Percentiles rank a stretch among this genome's conserved stretches.
These are phyloP conservation scores for Orthosia gothica DNA, from an alignment of 2,888 invertebrate species.

Conservation along the genomic window DNA sequence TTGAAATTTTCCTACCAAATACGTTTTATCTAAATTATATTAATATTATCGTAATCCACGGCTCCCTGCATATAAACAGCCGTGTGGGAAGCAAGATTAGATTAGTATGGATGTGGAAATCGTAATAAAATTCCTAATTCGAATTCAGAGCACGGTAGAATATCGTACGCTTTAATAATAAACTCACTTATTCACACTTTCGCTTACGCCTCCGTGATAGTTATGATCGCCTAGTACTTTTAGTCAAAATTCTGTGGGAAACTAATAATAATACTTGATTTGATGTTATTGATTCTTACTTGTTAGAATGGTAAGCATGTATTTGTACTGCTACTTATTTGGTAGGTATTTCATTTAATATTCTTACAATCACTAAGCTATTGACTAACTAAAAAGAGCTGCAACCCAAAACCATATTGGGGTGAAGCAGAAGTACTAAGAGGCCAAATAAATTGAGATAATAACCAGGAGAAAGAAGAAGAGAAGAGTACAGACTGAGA, in stretches of 20 bases:
- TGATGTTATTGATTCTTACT: constrained; percentile 27
- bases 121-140: constrained; percentile 63
- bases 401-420: no score
- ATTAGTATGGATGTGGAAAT: constrained; percentile 55
- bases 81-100: constrained; percentile 63
- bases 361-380: neutral
- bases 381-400: neutral
- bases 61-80: constrained; percentile 35
- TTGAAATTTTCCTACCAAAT: constrained; percentile 17
- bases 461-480: no score
- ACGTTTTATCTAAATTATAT: constrained; percentile 30
- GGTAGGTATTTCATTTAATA: neutral
- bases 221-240: constrained; percentile 57
- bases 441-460: no score
- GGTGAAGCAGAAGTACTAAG: no score
- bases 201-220: constrained; percentile 33
- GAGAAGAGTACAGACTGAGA: no score
- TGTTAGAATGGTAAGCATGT: constrained; percentile 15
- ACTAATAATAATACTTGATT: constrained; percentile 39
- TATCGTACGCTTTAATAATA: constrained; percentile 52
- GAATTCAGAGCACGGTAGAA: constrained; percentile 69
- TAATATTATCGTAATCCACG: constrained; percentile 42
- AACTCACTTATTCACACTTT: constrained; percentile 53
- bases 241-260: constrained; percentile 47
- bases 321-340: neutral